Evolutionary conservation across 53 echinoderm and acorn worm genomes (phyloP), one percentile per base, ranked within the genome.

Genomic region (Echinarachnius parma): DNA sequence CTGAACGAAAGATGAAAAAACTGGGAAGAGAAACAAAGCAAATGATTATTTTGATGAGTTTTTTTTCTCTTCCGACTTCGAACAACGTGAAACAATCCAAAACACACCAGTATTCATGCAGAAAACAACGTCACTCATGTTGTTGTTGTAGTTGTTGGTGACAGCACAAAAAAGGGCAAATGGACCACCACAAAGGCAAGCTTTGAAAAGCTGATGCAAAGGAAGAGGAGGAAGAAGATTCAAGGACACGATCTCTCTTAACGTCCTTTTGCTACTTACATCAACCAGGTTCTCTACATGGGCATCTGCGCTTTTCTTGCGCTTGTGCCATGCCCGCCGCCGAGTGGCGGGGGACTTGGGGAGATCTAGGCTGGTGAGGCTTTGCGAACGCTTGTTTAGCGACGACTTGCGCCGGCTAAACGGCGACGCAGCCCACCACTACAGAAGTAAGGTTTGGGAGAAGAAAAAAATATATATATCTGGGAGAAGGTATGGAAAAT

Each of bases 361-460:
- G 55, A 28, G 28, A 28, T 14, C 35, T 0, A 72, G 57, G 42
- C 39, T 72, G 9, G 55, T 56, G 4, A 72, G 57, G 27, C 74
- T 72, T 42, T 72, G 74, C 16, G 74, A 72, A 25, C 74, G 74
- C 28, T 72, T 72, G 13, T 56, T 56, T 16, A 56, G 74, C 74
- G 13, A 4, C 10, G 74, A 55, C 39, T 72, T 72, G 24, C 74
- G 74, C 39, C 74, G 34, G 74, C 36, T 56, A 25, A 72, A 72
- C 56, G 74, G 74, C 27, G 57, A 54, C n/a, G n/a, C n/a, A 22
- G 74, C 37, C 74, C 74, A 72, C 74, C n/a, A n/a, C n/a, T n/a
- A 9, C 42, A 39, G 42, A 39, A 13, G 42, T 39, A 7, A 39
- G 42, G 13, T 7, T 39, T 39, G 42, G 13, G 42, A 39, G 42